These are phyloP conservation scores for Epinotia demarniana DNA, from an alignment of 2,888 invertebrate species.

Conservation along the genomic window DNA sequence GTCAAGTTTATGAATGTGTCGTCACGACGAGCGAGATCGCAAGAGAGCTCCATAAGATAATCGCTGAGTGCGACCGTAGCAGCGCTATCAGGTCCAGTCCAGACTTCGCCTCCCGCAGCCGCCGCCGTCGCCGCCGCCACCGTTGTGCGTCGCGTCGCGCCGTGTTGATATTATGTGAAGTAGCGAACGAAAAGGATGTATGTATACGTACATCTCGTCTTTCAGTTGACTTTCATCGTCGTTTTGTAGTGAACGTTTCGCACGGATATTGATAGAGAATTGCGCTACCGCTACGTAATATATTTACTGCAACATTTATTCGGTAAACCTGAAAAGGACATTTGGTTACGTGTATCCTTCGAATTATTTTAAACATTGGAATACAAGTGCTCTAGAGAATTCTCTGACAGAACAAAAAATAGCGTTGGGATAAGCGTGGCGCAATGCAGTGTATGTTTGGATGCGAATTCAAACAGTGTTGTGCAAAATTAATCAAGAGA, in stretches of 20 bases:
- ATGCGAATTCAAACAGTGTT: slow-evolving; percentile 75
- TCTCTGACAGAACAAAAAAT: slow-evolving; percentile 60
- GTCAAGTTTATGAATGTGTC: slow-evolving; percentile 64
- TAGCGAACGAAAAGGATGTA: slow-evolving; percentile 81
- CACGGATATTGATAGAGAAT: slow-evolving; percentile 80
- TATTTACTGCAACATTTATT: slow-evolving; percentile 69
- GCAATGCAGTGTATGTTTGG: slow-evolving; percentile 84
- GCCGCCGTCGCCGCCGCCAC: slow-evolving; percentile 54
- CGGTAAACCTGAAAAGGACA: slow-evolving; percentile 54
- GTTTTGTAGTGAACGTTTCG: slow-evolving; percentile 84
- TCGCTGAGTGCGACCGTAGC: slow-evolving; percentile 73
- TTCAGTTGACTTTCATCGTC: slow-evolving; percentile 85
- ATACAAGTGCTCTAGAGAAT: slow-evolving; percentile 47
- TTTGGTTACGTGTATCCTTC: slow-evolving; percentile 21
- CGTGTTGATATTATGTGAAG: slow-evolving; percentile 80
- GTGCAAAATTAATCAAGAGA: slow-evolving; percentile 68
- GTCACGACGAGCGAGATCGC: slow-evolving; percentile 75
- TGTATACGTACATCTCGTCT: slow-evolving; percentile 84
- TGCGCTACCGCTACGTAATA: slow-evolving; percentile 82
- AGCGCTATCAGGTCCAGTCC: slow-evolving; percentile 62
- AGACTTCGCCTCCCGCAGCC: slow-evolving; percentile 52
- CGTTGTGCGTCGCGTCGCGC: slow-evolving; percentile 56
- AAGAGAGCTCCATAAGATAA: slow-evolving; percentile 62
- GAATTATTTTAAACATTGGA: slow-evolving; percentile 14
- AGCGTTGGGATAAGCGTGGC: slow-evolving; percentile 79